Conservation (phyloP, 2,797 vertebrate species). For the Sebastes kiyomatsui region DNA sequence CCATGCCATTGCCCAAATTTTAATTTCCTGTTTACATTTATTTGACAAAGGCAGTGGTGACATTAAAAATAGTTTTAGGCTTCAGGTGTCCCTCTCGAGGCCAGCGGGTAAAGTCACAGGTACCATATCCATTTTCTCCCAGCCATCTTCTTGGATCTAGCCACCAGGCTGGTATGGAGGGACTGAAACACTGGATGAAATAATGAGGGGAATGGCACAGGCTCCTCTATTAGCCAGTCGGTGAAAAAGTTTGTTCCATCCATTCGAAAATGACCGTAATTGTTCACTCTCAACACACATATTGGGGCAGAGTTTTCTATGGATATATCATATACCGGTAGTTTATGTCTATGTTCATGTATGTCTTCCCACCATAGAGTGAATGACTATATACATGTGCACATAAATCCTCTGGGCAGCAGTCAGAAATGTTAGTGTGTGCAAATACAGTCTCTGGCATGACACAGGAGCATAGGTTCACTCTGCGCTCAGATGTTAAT, state of each 20-base stretch:
- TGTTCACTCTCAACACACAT: neutral
- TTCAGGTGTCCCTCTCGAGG: neutral
- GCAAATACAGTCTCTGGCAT: slow-evolving; percentile 20
- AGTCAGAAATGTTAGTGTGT: slow-evolving; percentile 8
- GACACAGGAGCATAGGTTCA: slow-evolving; percentile 25
- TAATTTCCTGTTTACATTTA: neutral
- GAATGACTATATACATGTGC: slow-evolving; percentile 1
- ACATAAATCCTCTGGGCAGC: slow-evolving; percentile 21
- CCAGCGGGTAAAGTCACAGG: neutral
- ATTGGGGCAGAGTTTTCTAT: neutral
- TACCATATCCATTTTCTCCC: neutral
- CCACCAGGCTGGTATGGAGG: neutral
- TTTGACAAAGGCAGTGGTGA: neutral
- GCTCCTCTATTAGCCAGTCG: neutral
- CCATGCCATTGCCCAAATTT: neutral
- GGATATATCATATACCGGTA: neutral
- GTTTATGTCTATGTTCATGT: neutral
- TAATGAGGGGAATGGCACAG: neutral
- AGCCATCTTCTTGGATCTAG: neutral
- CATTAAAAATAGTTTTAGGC: neutral
- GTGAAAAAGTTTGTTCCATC: neutral
- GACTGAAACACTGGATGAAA: neutral
- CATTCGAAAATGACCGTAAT: neutral
- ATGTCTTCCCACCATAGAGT: neutral
- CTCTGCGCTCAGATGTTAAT: slow-evolving; percentile 13